These are phyloP conservation scores for Athene cunicularia DNA, from an alignment of 2,113 vertebrate genomes.

Conservation along the genomic window DNA sequence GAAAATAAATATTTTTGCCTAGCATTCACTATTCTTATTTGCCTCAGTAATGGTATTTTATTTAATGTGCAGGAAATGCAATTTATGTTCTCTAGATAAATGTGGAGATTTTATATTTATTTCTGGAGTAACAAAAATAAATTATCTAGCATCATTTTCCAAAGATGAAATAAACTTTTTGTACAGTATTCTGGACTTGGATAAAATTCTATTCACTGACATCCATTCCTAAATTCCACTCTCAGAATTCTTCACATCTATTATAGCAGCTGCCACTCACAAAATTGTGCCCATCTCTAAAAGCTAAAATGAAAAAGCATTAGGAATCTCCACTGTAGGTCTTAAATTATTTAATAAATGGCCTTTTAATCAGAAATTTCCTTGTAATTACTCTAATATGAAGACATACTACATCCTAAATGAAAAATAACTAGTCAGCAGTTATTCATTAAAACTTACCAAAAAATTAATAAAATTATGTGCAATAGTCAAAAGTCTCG, in stretches of 20 bases:
- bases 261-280: not conserved
- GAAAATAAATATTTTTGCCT: not conserved
- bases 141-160: not conserved
- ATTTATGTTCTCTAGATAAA: not conserved
- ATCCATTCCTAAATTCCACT: not conserved
- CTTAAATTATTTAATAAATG: not conserved
- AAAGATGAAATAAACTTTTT: not conserved
- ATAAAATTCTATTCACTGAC: not conserved
- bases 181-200: not conserved
- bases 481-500: not conserved
- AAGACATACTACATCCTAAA: not conserved
- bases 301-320: not conserved
- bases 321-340: not conserved
- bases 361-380: not conserved
- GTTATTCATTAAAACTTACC: not conserved
- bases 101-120: not conserved
- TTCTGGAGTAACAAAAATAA: not conserved
- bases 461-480: not conserved
- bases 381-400: not conserved
- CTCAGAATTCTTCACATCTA: not conserved
- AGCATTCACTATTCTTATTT: not conserved
- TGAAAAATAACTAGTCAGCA: not conserved
- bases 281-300: not conserved
- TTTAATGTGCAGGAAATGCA: not conserved
- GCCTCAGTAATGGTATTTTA: not conserved